phyloP scores from a whole-genome alignment of 92 coral and sea anemone genomes.

The Actinernus sp. region DNA sequence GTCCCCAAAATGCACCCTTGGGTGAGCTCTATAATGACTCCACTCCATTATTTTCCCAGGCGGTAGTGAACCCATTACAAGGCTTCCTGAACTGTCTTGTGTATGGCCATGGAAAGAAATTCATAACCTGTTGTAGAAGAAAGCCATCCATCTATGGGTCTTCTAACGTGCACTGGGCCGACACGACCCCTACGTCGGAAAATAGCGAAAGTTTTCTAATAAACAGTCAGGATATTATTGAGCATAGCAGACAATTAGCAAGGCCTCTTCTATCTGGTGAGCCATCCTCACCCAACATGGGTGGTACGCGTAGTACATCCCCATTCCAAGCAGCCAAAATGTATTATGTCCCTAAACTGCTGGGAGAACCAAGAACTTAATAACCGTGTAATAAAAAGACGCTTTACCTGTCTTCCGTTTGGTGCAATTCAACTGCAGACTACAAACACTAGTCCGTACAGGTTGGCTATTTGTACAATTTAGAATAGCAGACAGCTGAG shows the following conservation, averaged over 20 bases:
- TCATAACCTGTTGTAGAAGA: slow-evolving; percentile 20
- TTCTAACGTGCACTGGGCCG: background rate
- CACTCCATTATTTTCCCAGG: slow-evolving; percentile 54
- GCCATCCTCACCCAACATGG: slow-evolving; percentile 16
- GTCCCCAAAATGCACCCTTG: too few relatives aligned
- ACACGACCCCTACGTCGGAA: slow-evolving; percentile 3
- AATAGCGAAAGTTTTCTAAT: slow-evolving; percentile 22
- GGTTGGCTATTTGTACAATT: too few relatives aligned
- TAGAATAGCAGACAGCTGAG: too few relatives aligned
- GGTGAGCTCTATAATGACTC: too few relatives aligned
- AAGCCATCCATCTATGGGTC: background rate
- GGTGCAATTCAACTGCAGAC: too few relatives aligned
- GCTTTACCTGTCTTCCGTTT: too few relatives aligned
- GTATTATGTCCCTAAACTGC: slow-evolving; percentile 54
- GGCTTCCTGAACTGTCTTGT: slow-evolving; percentile 91
- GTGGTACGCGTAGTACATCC: slow-evolving; percentile 10
- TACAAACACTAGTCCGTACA: too few relatives aligned
- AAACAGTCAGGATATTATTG: slow-evolving; percentile 43
- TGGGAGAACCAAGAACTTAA: slow-evolving; percentile 74
- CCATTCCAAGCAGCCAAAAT: slow-evolving; percentile 9
- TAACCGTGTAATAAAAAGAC: too few relatives aligned
- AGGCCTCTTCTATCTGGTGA: background rate
- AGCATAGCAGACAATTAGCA: background rate
- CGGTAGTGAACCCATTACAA: slow-evolving; percentile 83
- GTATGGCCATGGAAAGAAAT: slow-evolving; percentile 71